Base-by-base conservation (phyloP, 2,113 vertebrate species). In the Heterotilapia buettikoferi region DNA sequence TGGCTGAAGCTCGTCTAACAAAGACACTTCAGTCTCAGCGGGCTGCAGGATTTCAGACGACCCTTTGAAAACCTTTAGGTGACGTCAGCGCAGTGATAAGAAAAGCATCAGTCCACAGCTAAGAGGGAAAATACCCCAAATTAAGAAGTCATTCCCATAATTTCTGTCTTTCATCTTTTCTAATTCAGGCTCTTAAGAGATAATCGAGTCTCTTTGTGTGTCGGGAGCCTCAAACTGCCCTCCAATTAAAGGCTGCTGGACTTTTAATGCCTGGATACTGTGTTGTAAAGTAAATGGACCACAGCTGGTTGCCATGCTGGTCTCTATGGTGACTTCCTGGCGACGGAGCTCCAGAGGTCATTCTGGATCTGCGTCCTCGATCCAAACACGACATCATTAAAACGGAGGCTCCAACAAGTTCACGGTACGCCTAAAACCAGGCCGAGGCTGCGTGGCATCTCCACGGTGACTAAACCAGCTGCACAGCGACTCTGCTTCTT, bases 271-370 rank as follows among this genome's bases (percentile, higher is more conserved):
- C 52, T 84, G 79, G 91, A 84, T 50, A 52, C 80, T 7, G 14
- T 86, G 31, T 61, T 90, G 66, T 84, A 73, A 80, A 73, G 19
- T 56, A 54, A 89, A 93, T 61, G 47, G 5, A 29, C 11, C 54
- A 56, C 85, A 93, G 90, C 78, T 88, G 90, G 90, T 93, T 90
- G 90, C 88, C 79, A 81, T 40, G 86, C 33, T 84, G 80, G 73
- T 86, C 47, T 53, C 88, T 56, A 50, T 89, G 82, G 54, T 68
- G 82, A 83, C 45, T 89, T 85, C 84, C 84, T 33, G 81, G 80
- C 5, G 24, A 66, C 4, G 38, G 33, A 73, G 76, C 43, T 61
- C 11, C 43, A 76, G 36, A 86, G 89, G 78, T 85, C 81, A 38
- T 84, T 52, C 36, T 38, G 82, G 87, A 76, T 90, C 81, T 81